phyloP scores from a whole-genome alignment of 2,113 vertebrate species.

The Empidonax traillii region DNA sequence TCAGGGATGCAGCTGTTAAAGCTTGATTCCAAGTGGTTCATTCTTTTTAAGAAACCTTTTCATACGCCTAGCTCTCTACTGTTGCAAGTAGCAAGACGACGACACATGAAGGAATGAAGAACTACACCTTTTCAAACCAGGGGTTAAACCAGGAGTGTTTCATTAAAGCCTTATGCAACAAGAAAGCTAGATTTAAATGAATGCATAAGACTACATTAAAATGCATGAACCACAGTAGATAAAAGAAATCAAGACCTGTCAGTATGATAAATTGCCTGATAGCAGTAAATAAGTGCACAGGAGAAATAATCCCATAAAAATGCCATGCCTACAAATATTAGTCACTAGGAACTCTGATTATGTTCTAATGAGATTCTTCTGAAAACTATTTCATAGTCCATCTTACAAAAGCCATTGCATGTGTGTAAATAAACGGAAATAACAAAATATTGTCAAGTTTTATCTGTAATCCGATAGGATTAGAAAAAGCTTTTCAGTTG shows the following conservation, averaged over 20 bases:
- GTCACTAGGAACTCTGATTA: background rate
- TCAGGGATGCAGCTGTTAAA: background rate
- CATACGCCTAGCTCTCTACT: background rate
- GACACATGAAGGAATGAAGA: background rate
- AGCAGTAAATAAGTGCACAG: background rate
- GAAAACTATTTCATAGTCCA: background rate
- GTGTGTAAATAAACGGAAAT: background rate
- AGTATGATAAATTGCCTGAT: background rate
- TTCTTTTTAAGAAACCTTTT: background rate
- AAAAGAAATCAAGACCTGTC: background rate
- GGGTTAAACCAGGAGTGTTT: background rate
- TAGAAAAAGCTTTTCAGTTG: background rate
- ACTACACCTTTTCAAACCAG: background rate
- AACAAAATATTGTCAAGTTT: background rate
- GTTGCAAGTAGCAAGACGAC: background rate
- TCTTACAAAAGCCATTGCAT: background rate
- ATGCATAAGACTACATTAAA: background rate
- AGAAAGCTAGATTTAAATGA: background rate
- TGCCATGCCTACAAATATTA: background rate
- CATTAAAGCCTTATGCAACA: background rate
- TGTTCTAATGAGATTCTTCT: background rate
- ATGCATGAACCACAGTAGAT: background rate
- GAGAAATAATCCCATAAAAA: slow-evolving; percentile 7
- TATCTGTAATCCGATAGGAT: background rate
- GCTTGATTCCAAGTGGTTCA: background rate